Conservation (phyloP, 2,113 vertebrate genomes). For the Canis aureus region DNA sequence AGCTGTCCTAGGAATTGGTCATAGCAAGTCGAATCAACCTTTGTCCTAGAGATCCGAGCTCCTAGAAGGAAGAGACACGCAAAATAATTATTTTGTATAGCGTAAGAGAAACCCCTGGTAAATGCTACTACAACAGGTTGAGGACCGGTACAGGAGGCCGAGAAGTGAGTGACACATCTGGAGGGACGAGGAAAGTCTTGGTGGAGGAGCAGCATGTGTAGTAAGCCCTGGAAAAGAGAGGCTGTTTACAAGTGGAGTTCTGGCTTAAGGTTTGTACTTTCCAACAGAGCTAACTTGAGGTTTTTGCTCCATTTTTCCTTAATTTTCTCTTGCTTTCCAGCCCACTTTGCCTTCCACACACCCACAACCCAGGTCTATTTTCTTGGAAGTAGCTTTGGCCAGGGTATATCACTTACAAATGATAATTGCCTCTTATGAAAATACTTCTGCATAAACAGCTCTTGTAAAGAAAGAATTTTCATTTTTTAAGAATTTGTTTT, state of each 20-base stretch:
- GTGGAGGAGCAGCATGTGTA: background rate
- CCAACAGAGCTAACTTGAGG: conserved; percentile 47
- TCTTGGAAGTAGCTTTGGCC: conserved; percentile 15
- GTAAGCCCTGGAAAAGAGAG: background rate
- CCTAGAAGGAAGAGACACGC: background rate
- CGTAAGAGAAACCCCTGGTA: background rate
- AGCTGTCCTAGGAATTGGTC: background rate
- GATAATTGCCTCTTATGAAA: conserved; percentile 52
- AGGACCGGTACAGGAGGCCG: background rate
- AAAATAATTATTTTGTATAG: conserved; percentile 14
- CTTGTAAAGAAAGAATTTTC: conserved; percentile 66
- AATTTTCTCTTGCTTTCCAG: conserved; percentile 45
- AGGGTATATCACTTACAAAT: conserved; percentile 39
- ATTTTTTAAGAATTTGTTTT: conserved; percentile 67
- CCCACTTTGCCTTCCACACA: conserved; percentile 4
- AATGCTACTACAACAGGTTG: conserved; percentile 1
- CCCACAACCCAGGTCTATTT: conserved; percentile 16
- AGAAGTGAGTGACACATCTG: background rate
- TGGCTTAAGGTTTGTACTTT: conserved; percentile 51
- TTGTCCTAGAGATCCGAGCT: background rate
- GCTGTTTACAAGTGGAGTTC: conserved; percentile 8
- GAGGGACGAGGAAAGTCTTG: conserved; percentile 7
- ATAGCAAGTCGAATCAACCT: background rate
- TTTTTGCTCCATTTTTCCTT: conserved; percentile 46
- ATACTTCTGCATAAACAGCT: conserved; percentile 39